These are phyloP conservation scores for Macaria notata DNA, from an alignment of 2,888 invertebrate genomes.

Conservation along the genomic window DNA sequence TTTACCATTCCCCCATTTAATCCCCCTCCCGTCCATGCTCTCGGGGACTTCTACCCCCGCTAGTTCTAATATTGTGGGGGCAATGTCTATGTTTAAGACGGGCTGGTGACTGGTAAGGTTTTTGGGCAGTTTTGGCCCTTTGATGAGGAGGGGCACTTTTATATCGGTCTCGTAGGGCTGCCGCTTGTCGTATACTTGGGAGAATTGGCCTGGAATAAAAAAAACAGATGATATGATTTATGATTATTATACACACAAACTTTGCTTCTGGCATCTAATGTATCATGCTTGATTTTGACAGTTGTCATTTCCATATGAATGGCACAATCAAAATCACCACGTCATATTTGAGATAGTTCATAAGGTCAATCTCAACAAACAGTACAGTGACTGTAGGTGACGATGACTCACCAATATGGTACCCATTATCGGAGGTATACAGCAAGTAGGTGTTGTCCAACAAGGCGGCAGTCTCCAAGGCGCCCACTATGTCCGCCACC, in stretches of 20 bases:
- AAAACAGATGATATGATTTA: no score
- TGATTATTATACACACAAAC: no score
- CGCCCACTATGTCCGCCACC: slow-evolving; percentile 84
- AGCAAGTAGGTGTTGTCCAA: slow-evolving; percentile 90
- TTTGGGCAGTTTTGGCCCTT: slow-evolving; percentile 86
- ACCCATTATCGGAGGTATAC: slow-evolving; percentile 95
- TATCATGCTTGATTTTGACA: no score
- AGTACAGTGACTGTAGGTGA: no score
- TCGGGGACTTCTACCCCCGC: slow-evolving; percentile 75
- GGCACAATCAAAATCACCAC: no score
- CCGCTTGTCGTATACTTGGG: slow-evolving; percentile 93
- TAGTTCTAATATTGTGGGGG: slow-evolving; percentile 90
- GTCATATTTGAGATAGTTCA: no score
- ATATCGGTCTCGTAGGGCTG: slow-evolving; percentile 96
- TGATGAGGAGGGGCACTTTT: slow-evolving; percentile 90
- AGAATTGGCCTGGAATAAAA: slow-evolving; percentile 88
- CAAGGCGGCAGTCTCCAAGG: slow-evolving; percentile 76
- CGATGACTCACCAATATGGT: slow-evolving; percentile 87
- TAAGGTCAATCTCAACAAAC: no score
- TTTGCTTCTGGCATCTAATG: not conserved
- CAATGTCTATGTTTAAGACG: slow-evolving; percentile 90
- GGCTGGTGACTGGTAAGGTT: slow-evolving; percentile 77
- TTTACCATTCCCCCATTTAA: slow-evolving; percentile 34
- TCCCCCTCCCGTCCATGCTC: slow-evolving; percentile 83
- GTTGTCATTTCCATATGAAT: no score